A percentile compares a stretch with the other conserved stretches of the same genome.
Conservation (phyloP, 2,888 invertebrate species). For the Aromia moschata region DNA sequence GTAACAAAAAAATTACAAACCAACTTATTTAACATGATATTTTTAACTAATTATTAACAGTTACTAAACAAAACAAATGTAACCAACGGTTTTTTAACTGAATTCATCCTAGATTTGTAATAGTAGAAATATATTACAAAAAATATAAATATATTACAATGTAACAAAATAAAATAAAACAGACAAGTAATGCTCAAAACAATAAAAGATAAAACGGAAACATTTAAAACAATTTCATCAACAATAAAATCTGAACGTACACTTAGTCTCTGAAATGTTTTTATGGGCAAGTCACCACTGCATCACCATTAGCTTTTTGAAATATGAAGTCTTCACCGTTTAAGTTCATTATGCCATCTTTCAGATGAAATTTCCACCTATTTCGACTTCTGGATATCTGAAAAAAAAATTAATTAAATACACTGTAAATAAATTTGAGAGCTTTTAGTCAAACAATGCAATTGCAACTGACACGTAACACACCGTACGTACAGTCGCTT, state of each 20-base stretch:
- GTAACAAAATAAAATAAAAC: conserved; percentile 4
- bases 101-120: too few relatives aligned
- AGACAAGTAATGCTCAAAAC: conserved; percentile 28
- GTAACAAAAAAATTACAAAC: too few relatives aligned
- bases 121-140: background rate
- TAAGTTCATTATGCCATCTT: conserved; percentile 99
- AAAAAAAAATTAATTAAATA: conserved; percentile 18
- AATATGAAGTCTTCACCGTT: conserved; percentile 98
- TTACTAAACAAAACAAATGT: too few relatives aligned
- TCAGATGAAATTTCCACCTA: conserved; percentile 99
- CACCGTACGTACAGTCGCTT: too few relatives aligned
- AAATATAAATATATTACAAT: conserved; percentile 4
- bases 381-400: conserved; percentile 95
- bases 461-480: too few relatives aligned
- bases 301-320: conserved; percentile 98
- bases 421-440: too few relatives aligned
- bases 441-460: too few relatives aligned
- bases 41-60: too few relatives aligned
- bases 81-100: too few relatives aligned
- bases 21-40: too few relatives aligned
- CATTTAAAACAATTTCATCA: conserved; percentile 8
- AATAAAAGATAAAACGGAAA: conserved; percentile 11
- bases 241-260: conserved; percentile 6
- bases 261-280: too few relatives aligned
- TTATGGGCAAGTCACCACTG: conserved; percentile 97